These are phyloP conservation scores for Astatotilapia flaviijosephi DNA, from an alignment of 2,113 vertebrate genomes.

Conservation along the genomic window DNA sequence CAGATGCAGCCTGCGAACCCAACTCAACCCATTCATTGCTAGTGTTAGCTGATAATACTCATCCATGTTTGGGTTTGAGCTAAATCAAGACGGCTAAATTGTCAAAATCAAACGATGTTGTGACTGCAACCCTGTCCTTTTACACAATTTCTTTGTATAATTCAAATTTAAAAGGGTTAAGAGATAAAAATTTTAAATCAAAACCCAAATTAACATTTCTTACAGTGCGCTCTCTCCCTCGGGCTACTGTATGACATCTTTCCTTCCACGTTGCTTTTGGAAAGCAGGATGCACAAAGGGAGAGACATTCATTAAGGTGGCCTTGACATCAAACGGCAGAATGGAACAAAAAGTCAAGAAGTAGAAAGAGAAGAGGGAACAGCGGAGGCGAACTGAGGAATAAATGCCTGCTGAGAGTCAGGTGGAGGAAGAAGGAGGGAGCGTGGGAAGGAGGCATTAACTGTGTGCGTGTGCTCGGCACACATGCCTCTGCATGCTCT, in stretches of 20 bases:
- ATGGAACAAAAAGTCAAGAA: not conserved
- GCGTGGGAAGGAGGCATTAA: not conserved
- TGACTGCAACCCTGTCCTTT: not conserved
- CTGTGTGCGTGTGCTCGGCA: not conserved
- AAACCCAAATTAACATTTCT: not conserved
- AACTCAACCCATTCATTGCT: not conserved
- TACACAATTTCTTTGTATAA: accelerated
- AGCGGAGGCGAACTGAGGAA: not conserved
- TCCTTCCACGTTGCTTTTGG: conserved; percentile 14
- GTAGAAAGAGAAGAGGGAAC: not conserved
- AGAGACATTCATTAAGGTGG: not conserved
- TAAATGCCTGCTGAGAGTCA: not conserved
- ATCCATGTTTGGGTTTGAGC: not conserved
- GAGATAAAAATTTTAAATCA: not conserved
- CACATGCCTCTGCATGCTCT: not conserved
- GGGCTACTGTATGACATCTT: not conserved
- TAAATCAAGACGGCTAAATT: not conserved
- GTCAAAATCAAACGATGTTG: not conserved
- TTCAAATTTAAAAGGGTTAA: not conserved
- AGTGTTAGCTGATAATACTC: not conserved
- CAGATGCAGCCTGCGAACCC: not conserved
- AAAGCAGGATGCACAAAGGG: not conserved
- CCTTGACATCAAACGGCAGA: conserved; percentile 4
- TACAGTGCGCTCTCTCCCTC: not conserved
- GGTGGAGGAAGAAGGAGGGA: not conserved